Base-by-base conservation (phyloP, 2,797 vertebrate species). In the Oophaga sylvatica region DNA sequence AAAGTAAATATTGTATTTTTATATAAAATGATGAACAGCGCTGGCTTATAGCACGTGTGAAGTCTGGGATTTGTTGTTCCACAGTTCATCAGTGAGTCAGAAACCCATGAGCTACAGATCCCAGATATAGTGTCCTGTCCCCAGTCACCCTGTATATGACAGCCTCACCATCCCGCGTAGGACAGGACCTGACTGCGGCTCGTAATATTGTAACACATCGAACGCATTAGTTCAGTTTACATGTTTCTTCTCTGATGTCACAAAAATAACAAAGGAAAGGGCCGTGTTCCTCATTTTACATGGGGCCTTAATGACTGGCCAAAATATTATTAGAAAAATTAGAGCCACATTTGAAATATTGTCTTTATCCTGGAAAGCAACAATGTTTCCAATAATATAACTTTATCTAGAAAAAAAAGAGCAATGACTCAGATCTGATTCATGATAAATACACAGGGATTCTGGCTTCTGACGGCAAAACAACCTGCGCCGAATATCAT, bases 201-300 rank as follows among this genome's bases (percentile, higher is more conserved):
- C 22, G 19, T 12, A 19, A 9, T 8, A 5, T 73, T 73, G 20
- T 73, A 20, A 45, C 71, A 73, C 35, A 73, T 73, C 71, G 71
- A 73, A 83, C 31, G 19, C 65, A 83, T 57, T 70, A 83, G n/a
- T 83, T 29, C 17, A 56, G 63, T 83, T 83, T 83, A 83, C 65
- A 22, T 56, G 63, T 70, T 83, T 83, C 60, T 31, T 53, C 45
- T 20, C 8, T 70, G 81, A 83, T 56, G 81, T 56, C 63, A 83
- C 48, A 68, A 12, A 26, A 48, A 65, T n/a, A 57, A 71, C 81
- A 71, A 60, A 73, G 35, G 81, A 59, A 31, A 59, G 31, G 17
- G 26, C 68, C 56, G 68, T 11, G 68, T 73, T 71, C 56, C 41
- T 57, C 68, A 29, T 26, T 73, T 73, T 73, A 83, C 53, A 57